Percentiles rank a stretch among this genome's conserved stretches.
Evolutionary conservation across 2,888 invertebrate species (phyloP).

Genomic region (Machimus rusticus): DNA sequence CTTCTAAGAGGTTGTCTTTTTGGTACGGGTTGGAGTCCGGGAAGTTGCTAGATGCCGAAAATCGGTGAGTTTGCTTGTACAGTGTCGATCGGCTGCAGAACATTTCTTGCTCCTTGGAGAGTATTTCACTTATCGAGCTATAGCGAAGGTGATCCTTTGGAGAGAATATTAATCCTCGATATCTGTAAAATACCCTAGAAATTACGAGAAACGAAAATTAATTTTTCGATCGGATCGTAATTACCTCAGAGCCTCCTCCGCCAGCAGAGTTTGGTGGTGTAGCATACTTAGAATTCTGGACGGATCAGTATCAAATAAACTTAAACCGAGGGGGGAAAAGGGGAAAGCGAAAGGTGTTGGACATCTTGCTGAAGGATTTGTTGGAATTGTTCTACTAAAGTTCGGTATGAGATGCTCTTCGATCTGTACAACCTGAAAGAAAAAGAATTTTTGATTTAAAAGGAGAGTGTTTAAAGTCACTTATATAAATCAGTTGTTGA

Average conservation of each 20-base stretch:
- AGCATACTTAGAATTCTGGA: slow-evolving; percentile 67
- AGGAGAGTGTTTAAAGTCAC: background rate
- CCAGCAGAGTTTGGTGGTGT: slow-evolving; percentile 64
- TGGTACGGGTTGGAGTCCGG: slow-evolving; percentile 51
- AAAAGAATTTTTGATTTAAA: background rate
- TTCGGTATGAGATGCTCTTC: slow-evolving; percentile 50
- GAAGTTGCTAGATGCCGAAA: slow-evolving; percentile 50
- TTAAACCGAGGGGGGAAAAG: slow-evolving; percentile 64
- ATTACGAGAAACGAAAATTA: background rate
- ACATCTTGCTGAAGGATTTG: slow-evolving; percentile 55
- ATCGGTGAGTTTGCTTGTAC: slow-evolving; percentile 43
- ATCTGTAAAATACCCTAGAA: slow-evolving; percentile 51
- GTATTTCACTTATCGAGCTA: slow-evolving; percentile 59
- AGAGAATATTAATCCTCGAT: slow-evolving; percentile 58
- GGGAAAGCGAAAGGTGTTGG: slow-evolving; percentile 69
- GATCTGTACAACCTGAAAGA: slow-evolving; percentile 42
- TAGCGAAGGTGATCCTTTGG: slow-evolving; percentile 60
- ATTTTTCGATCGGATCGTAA: background rate
- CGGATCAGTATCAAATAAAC: slow-evolving; percentile 64
- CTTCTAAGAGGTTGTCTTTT: slow-evolving; percentile 51
- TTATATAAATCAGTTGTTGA: background rate
- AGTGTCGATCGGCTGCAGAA: slow-evolving; percentile 45
- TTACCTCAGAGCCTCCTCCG: slow-evolving; percentile 63
- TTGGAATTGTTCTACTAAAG: slow-evolving; percentile 50
- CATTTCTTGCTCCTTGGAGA: slow-evolving; percentile 60